Evolutionary conservation across 2,797 vertebrate genomes (phyloP), one percentile per base, ranked within the genome.

Genomic region (Tauraco hartlaubi): DNA sequence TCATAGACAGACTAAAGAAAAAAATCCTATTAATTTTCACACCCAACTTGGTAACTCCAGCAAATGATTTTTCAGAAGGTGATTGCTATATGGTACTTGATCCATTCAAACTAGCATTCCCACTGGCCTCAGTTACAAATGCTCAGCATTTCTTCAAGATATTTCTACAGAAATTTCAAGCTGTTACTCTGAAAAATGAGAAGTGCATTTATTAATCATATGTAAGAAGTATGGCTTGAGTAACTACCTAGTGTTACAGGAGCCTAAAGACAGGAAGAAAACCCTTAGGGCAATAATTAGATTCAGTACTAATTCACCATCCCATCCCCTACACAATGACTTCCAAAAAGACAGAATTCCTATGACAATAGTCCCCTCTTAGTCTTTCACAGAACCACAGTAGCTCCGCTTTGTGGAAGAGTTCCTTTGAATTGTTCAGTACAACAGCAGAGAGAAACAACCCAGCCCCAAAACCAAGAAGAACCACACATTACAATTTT

Each of bases 11-110:
- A 94, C 62, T 31, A 62, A 66, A 48, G 46, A 67, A 68, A 92
- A 90, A 90, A 87, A 73, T 67, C 55, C 66, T 91, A 93, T 92
- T 91, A 93, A 92, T 96, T 94, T 92, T 89, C 63, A 78, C 39
- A 89, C 61, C 68, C 48, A 95, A 77, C 63, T 48, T 93, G 77
- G 72, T 93, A 94, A 92, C 17, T 90, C 18, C 21, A 85, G 68
- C n/a, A 80, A 94, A 94, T 76, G 71, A 86, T 85, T 93, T 94
- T 84, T 82, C 48, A 75, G 49, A 82, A 76, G 17, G 35, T 79
- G 77, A 93, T 69, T 93, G 59, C 85, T 88, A 19, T 52, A 13
- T 12, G 5, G 39, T 69, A 85, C 16, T 66, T 87, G 15, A 85
- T 39, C 81, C 59, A 76, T 92, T 91, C 63, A 87, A 87, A 73